Base-by-base conservation (phyloP, 2,113 vertebrate species). In the Puntigrus tetrazona region DNA sequence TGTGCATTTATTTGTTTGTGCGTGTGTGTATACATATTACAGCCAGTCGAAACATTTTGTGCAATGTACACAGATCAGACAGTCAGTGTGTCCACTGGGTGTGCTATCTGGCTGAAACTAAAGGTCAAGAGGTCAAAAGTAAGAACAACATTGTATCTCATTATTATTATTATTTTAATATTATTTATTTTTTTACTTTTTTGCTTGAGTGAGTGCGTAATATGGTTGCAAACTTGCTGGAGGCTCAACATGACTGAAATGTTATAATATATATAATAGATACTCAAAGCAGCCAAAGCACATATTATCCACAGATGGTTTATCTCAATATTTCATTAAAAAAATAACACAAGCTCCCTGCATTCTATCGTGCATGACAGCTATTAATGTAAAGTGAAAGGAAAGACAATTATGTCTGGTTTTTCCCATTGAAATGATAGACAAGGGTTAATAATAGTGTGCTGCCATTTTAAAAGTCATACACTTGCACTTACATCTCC, bases 371-470 rank as follows among this genome's bases (percentile, higher is more conserved):
- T 38, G 45, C 31, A 25, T 25, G 29, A 34, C 65, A 69, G 63
- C 65, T 55, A 34, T 36, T 55, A 70, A 81, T 70, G 2, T 4
- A 36, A 57, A 55, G 65, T 25, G 61, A 81, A 81, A 67, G 57
- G 61, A 81, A 67, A 47, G 41, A 50, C 43, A 81, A 69, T 81
- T 52, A 52, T 20, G 43, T 36, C 43, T 69, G 29, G 43, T 38
- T 81, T 50, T 81, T 70, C 20, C 65, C 63, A 50, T 69, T 52
- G 29, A 18, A 81, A 70, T 81, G 29, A 81, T 31, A 70, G 29
- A 70, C 79, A 25, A 25, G 27, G 63, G 63, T 65, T 81, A 81
- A 55, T 81, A 81, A 81, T 63, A 55, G 79, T 70, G 11, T 22
- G 27, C 34, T 29, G 22, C 27, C 3, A 81, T 80, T 80, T 31